Evolutionary conservation across 2,888 invertebrate genomes (phyloP).

Genomic region (Lingula anatina): DNA sequence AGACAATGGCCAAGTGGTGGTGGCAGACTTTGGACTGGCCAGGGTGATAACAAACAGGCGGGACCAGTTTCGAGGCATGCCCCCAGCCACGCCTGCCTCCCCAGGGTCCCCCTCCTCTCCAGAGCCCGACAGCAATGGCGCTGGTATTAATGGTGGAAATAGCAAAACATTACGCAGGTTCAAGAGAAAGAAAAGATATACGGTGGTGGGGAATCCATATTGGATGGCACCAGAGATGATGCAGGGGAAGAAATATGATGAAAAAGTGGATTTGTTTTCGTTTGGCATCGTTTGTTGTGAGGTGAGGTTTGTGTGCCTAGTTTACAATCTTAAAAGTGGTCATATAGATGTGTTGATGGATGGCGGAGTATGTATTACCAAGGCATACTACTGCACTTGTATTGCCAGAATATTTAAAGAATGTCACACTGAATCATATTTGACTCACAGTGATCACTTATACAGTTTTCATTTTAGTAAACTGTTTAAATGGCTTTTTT

Average conservation of each 20-base stretch:
- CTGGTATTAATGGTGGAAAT: conserved; percentile 6
- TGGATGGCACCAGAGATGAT: conserved; percentile 99
- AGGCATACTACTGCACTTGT: not conserved
- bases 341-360: too few species aligned
- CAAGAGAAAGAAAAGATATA: conserved; percentile 80
- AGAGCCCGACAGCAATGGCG: too few species aligned
- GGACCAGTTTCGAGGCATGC: conserved; percentile 11
- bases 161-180: conserved; percentile 56
- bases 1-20: conserved; percentile 86
- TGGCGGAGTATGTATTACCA: not conserved
- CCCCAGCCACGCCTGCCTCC: conserved; percentile 16
- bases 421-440: too few species aligned
- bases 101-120: conserved; percentile 11
- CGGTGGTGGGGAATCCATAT: conserved; percentile 94
- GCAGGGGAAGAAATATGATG: conserved; percentile 92
- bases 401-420: too few species aligned
- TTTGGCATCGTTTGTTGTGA: conserved; percentile 93
- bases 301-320: conserved; percentile 55
- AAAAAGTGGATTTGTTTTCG: conserved; percentile 93
- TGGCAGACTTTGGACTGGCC: conserved; percentile 92
- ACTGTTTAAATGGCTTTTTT: not conserved
- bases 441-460: too few species aligned
- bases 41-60: conserved; percentile 54
- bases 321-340: not conserved
- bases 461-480: too few species aligned